phyloP scores from a whole-genome alignment of 2,888 invertebrate genomes.

The Drosophila pegasa region DNA sequence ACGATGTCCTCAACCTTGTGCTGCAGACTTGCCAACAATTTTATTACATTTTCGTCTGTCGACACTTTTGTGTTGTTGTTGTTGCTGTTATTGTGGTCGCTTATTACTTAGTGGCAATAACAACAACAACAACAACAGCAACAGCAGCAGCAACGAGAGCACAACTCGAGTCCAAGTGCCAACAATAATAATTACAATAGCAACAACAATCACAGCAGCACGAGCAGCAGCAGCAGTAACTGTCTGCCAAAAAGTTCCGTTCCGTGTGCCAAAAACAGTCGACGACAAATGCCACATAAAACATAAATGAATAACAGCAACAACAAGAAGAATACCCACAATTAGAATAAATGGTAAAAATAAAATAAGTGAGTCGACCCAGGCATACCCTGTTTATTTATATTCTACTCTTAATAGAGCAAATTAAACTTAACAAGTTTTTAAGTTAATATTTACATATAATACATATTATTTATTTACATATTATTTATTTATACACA shows the following conservation, averaged over 20 bases:
- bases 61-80: constrained; percentile 60
- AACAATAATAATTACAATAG: constrained; percentile 71
- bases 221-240: constrained; percentile 28
- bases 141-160: constrained; percentile 9
- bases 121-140: constrained; percentile 28
- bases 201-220: constrained; percentile 41
- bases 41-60: constrained; percentile 77
- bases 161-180: constrained; percentile 61
- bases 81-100: constrained; percentile 57
- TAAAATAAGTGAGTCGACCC: not conserved
- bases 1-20: constrained; percentile 26
- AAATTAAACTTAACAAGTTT: too few species aligned
- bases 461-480: too few species aligned
- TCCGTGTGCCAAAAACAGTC: constrained; percentile 57
- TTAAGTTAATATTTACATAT: too few species aligned
- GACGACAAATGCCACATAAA: constrained; percentile 65
- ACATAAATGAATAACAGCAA: constrained; percentile 66
- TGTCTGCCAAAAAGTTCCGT: constrained; percentile 63
- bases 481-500: not conserved
- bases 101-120: constrained; percentile 55
- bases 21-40: constrained; percentile 69
- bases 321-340: constrained; percentile 48
- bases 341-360: constrained; percentile 28
- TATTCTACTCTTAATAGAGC: not conserved
- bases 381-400: constrained; percentile 3